Conservation (phyloP, 2,888 invertebrate species). For the Aphodius sticticus region DNA sequence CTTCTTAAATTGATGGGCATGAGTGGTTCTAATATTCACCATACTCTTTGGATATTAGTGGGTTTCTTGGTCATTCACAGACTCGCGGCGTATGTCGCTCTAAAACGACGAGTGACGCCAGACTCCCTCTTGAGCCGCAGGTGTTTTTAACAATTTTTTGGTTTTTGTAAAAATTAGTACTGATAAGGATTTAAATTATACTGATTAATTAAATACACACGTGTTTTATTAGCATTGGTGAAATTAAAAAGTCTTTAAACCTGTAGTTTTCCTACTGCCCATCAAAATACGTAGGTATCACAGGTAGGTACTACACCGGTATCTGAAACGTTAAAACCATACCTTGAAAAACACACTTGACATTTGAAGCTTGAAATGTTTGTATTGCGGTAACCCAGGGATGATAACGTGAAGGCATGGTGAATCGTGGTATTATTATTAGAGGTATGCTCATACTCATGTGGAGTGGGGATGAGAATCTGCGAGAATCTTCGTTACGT, state of each 20-base stretch:
- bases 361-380: too few relatives aligned
- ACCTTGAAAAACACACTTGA: too few relatives aligned
- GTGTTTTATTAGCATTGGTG: neutral
- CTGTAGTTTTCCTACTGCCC: neutral
- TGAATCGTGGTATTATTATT: too few relatives aligned
- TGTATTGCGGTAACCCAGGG: too few relatives aligned
- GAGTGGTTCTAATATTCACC: slow-evolving; percentile 25
- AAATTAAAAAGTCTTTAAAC: neutral
- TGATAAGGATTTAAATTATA: neutral
- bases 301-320: too few relatives aligned
- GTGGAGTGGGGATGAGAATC: too few relatives aligned
- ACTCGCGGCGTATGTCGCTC: slow-evolving; percentile 34
- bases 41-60: slow-evolving; percentile 26
- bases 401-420: too few relatives aligned
- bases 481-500: too few relatives aligned
- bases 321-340: too few relatives aligned
- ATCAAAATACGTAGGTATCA: too few relatives aligned
- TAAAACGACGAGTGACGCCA: slow-evolving; percentile 35
- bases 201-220: neutral
- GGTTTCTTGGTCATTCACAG: slow-evolving; percentile 31
- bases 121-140: neutral
- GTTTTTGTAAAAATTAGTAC: neutral
- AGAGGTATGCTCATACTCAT: too few relatives aligned
- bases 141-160: slow-evolving; percentile 6
- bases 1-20: slow-evolving; percentile 39